Percentiles rank a stretch among this genome's conserved stretches.
Conservation (phyloP, 1,140 invertebrate species). For the Drosophila sp. region DNA sequence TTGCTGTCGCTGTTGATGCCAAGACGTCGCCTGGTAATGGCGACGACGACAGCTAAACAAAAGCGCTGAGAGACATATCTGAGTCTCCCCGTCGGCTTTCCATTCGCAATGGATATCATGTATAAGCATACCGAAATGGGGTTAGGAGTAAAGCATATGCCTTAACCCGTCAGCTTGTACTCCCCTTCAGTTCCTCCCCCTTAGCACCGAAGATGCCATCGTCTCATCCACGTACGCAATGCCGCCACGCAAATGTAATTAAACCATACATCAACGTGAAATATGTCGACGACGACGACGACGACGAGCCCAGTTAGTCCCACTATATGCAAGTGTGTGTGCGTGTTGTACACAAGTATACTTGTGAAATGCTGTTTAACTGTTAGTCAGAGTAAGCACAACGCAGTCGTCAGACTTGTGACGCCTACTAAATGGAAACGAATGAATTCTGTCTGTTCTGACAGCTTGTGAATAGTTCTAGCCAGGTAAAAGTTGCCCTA, state of each 20-base stretch:
- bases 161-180: slow-evolving; percentile 31
- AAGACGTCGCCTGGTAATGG: slow-evolving; percentile 47
- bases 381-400: slow-evolving; percentile 21
- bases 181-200: background rate
- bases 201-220: background rate
- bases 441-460: slow-evolving; percentile 31
- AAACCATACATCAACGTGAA: slow-evolving; percentile 83
- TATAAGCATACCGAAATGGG: slow-evolving; percentile 40
- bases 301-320: slow-evolving; percentile 43
- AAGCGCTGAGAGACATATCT: slow-evolving; percentile 69
- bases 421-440: slow-evolving; percentile 39
- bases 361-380: slow-evolving; percentile 34
- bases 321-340: background rate
- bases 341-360: slow-evolving; percentile 5
- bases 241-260: slow-evolving; percentile 79
- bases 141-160: slow-evolving; percentile 25
- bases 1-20: slow-evolving; percentile 22
- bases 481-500: background rate
- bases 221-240: slow-evolving; percentile 23
- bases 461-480: slow-evolving; percentile 44
- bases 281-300: slow-evolving; percentile 73
- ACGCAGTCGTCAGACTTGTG: slow-evolving; percentile 33
- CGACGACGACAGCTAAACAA: slow-evolving; percentile 74
- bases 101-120: slow-evolving; percentile 23
- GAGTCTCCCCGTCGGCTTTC: background rate